Base-by-base conservation (phyloP, 2,113 vertebrate species). In the Brachyistius frenatus region DNA sequence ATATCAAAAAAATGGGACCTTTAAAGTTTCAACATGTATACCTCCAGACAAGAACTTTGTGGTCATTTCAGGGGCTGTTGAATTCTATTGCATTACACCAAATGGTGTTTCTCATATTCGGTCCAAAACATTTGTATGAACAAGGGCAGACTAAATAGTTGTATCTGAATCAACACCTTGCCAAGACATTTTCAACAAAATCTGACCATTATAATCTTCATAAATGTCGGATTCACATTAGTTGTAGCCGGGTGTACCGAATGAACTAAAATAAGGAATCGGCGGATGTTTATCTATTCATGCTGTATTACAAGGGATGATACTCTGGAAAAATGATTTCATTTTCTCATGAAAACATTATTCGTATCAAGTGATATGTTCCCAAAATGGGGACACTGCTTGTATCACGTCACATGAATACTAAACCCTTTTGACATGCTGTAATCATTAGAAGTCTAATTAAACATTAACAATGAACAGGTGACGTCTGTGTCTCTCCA, bases 391-490 rank as follows among this genome's bases (percentile, higher is more conserved):
- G 16, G 36, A 9, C 35, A 49, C 1, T 39, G 60, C 37, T 70
- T 74, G 55, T 60, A 60, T 65, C 23, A 47, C 7, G 9, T 46
- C 37, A 13, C 61, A 53, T 4, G 3, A 71, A 75, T 5, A 2
- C 6, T 80, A 55, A 77, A 64, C 2, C 1, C 52, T 33, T 54
- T 37, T 6, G 50, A 71, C 52, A 55, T 16, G n/a, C 66, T 63
- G 47, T 61, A 57, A 58, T 23, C 46, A 41, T 63, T 31, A 68
- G 53, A 66, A 32, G n/a, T 11, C 72, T 30, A 30, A 65, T 64
- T 30, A 58, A 63, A 65, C 71, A 44, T 64, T 62, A 73, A 68
- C 55, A 60, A 1, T 36, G 44, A 81, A 4, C 44, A 55, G 33
- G 41, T 73, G 64, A 50, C 36, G 37, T 63, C 47, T 54, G 30